phyloP scores from a whole-genome alignment of 2,797 vertebrate genomes.

The Euthynnus affinis region DNA sequence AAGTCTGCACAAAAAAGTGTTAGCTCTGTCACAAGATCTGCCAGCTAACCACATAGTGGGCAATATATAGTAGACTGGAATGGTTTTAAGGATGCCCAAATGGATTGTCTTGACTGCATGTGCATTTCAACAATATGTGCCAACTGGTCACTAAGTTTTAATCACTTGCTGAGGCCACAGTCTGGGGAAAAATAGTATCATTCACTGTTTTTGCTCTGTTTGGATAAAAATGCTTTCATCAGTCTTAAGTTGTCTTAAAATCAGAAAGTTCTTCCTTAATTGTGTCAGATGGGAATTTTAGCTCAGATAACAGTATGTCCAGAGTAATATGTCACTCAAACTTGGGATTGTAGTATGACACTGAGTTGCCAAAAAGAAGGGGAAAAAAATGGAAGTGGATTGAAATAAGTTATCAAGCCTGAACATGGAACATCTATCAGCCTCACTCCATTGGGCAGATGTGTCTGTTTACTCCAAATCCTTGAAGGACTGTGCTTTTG shows the following conservation, averaged over 20 bases:
- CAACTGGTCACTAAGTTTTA: background rate
- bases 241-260: constrained; percentile 4
- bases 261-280: constrained; percentile 23
- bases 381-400: constrained; percentile 37
- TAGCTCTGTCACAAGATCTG: background rate
- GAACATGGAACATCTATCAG: constrained; percentile 71
- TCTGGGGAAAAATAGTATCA: background rate
- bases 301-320: constrained; percentile 16
- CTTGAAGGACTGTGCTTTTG: constrained; percentile 73
- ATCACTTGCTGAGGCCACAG: background rate
- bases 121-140: background rate
- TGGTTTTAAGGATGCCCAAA: background rate
- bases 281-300: constrained; percentile 18
- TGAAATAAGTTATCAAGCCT: constrained; percentile 66
- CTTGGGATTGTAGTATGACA: constrained; percentile 29
- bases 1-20: background rate
- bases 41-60: background rate
- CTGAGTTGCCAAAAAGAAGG: constrained; percentile 34
- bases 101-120: background rate
- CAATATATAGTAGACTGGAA: too few species aligned
- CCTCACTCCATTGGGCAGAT: constrained; percentile 77
- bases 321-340: constrained; percentile 24
- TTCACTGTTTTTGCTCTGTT: background rate
- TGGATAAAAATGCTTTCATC: constrained; percentile 9
- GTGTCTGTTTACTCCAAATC: constrained; percentile 79